These are phyloP conservation scores for Passer domesticus DNA, from an alignment of 2,113 vertebrate genomes.

Conservation along the genomic window DNA sequence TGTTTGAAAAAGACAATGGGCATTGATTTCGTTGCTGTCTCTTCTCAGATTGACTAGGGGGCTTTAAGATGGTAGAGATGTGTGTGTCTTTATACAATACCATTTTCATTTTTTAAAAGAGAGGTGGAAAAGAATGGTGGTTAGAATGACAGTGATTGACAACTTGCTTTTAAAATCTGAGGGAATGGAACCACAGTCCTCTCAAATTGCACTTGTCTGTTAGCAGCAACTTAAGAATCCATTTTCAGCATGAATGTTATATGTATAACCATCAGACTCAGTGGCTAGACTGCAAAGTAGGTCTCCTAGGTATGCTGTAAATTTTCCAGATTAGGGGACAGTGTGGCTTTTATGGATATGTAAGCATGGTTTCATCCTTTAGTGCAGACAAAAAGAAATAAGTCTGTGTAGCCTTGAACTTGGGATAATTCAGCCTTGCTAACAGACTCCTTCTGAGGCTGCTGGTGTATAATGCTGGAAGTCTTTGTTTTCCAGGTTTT, in stretches of 20 bases:
- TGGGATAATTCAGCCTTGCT: background rate
- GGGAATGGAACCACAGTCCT: background rate
- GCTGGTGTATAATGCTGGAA: background rate
- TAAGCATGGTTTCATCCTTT: background rate
- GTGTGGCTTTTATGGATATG: background rate
- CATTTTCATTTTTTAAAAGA: background rate
- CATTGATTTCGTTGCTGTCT: background rate
- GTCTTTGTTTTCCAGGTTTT: constrained; percentile 24
- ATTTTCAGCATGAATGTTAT: background rate
- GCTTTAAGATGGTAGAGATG: background rate
- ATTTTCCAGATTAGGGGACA: background rate
- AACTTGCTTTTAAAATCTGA: constrained; percentile 8
- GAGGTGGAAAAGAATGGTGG: background rate
- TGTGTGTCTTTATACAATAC: background rate
- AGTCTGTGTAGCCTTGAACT: background rate
- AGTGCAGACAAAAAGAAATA: background rate
- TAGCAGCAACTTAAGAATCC: background rate
- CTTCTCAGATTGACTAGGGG: background rate
- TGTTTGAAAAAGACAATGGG: background rate
- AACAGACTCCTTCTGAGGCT: background rate
- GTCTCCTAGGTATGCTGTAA: background rate
- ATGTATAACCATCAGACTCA: background rate
- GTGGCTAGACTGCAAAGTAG: background rate
- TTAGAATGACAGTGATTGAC: constrained; percentile 33
- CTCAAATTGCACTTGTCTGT: background rate